These are phyloP conservation scores for Nebria ingens DNA, from an alignment of 1,140 invertebrate genomes.

Conservation along the genomic window DNA sequence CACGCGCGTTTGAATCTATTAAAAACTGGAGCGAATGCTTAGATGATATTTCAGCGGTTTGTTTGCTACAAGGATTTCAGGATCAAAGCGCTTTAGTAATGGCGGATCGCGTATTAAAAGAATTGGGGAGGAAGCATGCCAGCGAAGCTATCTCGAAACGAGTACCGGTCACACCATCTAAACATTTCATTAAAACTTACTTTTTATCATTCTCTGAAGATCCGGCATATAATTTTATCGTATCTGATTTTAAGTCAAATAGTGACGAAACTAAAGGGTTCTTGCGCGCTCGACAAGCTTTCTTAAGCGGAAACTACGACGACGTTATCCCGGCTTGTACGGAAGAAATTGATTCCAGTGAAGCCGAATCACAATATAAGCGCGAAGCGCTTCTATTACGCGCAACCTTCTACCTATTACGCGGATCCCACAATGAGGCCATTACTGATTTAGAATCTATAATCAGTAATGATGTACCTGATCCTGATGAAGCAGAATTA, in stretches of 20 bases:
- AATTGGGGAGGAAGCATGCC: slow-evolving; percentile 57
- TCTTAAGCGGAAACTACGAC: slow-evolving; percentile 63
- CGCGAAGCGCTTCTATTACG: slow-evolving; percentile 63
- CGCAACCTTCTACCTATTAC: slow-evolving; percentile 71
- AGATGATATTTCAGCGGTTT: slow-evolving; percentile 87
- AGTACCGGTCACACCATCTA: slow-evolving; percentile 65
- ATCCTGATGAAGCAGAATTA: slow-evolving; percentile 40
- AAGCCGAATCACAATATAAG: slow-evolving; percentile 39
- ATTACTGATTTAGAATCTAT: slow-evolving; percentile 57
- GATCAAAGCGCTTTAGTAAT: slow-evolving; percentile 65
- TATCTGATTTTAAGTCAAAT: neutral
- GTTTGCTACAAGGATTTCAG: slow-evolving; percentile 79
- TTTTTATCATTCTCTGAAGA: slow-evolving; percentile 77
- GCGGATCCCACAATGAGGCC: slow-evolving; percentile 59
- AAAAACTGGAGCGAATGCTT: slow-evolving; percentile 68
- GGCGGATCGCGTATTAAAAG: slow-evolving; percentile 82
- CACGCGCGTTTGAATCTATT: slow-evolving; percentile 69
- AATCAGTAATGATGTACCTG: slow-evolving; percentile 50
- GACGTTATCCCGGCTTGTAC: slow-evolving; percentile 68
- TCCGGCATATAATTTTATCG: slow-evolving; percentile 44
- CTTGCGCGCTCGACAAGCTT: slow-evolving; percentile 50
- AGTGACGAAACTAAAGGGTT: slow-evolving; percentile 40
- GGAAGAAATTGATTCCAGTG: slow-evolving; percentile 63
- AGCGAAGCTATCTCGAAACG: slow-evolving; percentile 56
- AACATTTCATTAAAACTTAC: slow-evolving; percentile 74